These are phyloP conservation scores for Centrocercus urophasianus DNA, from an alignment of 2,113 vertebrate genomes.

Conservation along the genomic window DNA sequence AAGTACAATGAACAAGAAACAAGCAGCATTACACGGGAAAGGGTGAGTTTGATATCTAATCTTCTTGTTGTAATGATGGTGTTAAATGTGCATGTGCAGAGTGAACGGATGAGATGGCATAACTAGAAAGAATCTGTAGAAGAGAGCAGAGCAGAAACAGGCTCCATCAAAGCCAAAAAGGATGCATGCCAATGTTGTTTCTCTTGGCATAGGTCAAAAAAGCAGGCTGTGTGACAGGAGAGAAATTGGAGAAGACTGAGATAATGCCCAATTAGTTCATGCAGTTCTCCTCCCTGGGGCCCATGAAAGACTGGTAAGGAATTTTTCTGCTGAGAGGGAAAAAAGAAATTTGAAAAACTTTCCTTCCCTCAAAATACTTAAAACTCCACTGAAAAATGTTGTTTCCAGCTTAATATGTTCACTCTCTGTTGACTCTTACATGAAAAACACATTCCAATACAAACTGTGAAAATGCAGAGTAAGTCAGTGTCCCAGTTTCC, in stretches of 20 bases:
- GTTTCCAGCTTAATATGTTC: neutral
- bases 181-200: conserved; percentile 65
- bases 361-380: neutral
- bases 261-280: conserved; percentile 71
- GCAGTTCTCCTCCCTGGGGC: conserved; percentile 58
- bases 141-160: conserved; percentile 64
- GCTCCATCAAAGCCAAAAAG: conserved; percentile 62
- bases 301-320: conserved; percentile 29
- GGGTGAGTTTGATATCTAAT: conserved; percentile 37
- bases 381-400: neutral
- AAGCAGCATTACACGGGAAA: neutral
- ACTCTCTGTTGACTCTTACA: neutral
- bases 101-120: conserved; percentile 49
- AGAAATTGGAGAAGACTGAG: conserved; percentile 69
- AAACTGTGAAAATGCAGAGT: neutral
- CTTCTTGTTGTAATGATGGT: conserved; percentile 2
- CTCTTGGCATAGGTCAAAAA: conserved; percentile 74
- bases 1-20: conserved; percentile 17
- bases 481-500: neutral
- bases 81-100: conserved; percentile 43
- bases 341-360: neutral
- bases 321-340: neutral
- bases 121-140: conserved; percentile 52
- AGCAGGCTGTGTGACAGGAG: conserved; percentile 65
- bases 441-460: neutral